These are phyloP conservation scores for Epinephelus lanceolatus DNA, from an alignment of 2,113 vertebrate species.

Conservation along the genomic window DNA sequence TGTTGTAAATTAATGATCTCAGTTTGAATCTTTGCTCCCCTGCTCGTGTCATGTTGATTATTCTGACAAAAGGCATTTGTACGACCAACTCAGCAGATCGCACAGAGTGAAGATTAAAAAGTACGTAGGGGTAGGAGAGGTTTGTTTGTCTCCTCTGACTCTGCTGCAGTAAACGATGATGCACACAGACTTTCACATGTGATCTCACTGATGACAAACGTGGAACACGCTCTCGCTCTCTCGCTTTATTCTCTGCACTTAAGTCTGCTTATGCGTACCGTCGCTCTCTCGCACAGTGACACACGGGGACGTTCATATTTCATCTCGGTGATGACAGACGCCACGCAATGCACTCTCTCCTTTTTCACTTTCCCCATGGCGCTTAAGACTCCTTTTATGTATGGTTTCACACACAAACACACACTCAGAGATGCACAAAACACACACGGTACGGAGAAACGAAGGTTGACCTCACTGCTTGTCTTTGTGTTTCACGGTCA, in stretches of 20 bases:
- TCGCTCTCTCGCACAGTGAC: background rate
- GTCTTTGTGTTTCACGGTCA: constrained; percentile 33
- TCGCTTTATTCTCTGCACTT: constrained; percentile 22
- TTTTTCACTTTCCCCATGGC: constrained; percentile 32
- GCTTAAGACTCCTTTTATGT: constrained; percentile 41
- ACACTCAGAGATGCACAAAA: constrained; percentile 27
- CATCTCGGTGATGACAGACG: constrained; percentile 31
- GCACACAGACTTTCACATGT: constrained; percentile 17
- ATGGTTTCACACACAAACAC: constrained; percentile 22
- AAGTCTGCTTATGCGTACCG: background rate
- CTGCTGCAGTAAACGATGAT: constrained; percentile 17
- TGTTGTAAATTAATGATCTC: constrained; percentile 50
- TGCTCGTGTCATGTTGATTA: constrained; percentile 38
- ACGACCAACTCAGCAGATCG: constrained; percentile 20
- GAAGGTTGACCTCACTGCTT: background rate
- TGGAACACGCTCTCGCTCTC: background rate
- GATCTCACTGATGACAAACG: constrained; percentile 30
- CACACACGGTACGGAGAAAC: background rate
- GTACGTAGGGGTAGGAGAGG: background rate
- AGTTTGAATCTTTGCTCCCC: constrained; percentile 15
- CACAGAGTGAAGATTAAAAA: constrained; percentile 10
- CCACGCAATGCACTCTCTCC: constrained; percentile 13
- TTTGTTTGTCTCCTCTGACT: constrained; percentile 20
- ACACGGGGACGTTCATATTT: constrained; percentile 16
- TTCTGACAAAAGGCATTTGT: constrained; percentile 39